A percentile compares a stretch with the other conserved stretches of the same genome.
Evolutionary conservation across 2,888 invertebrate species (phyloP).

Genomic region (Phrixothrix hirtus): DNA sequence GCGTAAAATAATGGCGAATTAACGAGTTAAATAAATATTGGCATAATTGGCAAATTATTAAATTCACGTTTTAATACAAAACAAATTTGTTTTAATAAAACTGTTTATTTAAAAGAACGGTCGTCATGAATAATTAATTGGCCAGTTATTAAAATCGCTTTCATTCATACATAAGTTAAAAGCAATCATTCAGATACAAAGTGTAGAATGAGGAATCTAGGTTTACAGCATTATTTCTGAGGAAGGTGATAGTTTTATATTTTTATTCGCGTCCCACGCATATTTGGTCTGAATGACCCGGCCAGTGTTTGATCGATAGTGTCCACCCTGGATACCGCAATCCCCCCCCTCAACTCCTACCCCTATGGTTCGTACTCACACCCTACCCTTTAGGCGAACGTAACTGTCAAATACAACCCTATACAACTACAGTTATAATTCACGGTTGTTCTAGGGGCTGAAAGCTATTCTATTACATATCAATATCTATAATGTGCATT

Average conservation of each 20-base stretch:
- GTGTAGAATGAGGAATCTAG: not conserved
- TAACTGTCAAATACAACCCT: slow-evolving; percentile 41
- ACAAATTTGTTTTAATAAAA: slow-evolving; percentile 4
- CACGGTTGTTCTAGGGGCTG: slow-evolving; percentile 30
- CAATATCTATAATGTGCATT: slow-evolving; percentile 28
- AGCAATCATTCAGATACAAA: not conserved
- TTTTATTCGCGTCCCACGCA: slow-evolving; percentile 42
- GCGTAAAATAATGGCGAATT: too few species aligned
- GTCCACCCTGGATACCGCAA: slow-evolving; percentile 51
- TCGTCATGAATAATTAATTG: slow-evolving; percentile 14
- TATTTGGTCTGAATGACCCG: slow-evolving; percentile 42
- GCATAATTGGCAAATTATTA: too few species aligned
- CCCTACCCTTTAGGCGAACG: slow-evolving; percentile 30
- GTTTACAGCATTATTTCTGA: not conserved
- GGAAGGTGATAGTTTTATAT: slow-evolving; percentile 35
- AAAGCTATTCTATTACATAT: slow-evolving; percentile 30
- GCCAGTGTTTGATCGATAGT: slow-evolving; percentile 56
- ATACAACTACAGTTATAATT: slow-evolving; percentile 39
- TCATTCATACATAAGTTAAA: slow-evolving; percentile 4
- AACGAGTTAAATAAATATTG: too few species aligned
- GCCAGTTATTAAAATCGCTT: not conserved
- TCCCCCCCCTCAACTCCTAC: slow-evolving; percentile 29
- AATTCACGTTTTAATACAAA: not conserved
- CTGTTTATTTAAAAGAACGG: slow-evolving; percentile 16
- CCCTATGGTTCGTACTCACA: slow-evolving; percentile 25